phyloP scores from a whole-genome alignment of 2,797 vertebrate species.

The Lepidocolaptes lacrymiger region DNA sequence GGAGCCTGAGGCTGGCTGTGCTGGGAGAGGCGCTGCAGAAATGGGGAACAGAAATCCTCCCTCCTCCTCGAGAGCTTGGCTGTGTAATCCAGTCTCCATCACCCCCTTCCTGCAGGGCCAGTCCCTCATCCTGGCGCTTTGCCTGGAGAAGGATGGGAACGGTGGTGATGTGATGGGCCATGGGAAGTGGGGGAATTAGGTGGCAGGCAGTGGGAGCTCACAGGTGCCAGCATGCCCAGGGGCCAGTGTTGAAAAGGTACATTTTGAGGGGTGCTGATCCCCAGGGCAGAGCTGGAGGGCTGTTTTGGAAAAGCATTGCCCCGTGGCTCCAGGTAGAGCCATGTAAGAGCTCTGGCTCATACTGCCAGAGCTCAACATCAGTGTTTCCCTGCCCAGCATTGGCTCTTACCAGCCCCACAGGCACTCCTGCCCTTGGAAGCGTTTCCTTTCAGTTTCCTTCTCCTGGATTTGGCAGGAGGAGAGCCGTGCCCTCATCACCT shows the following conservation, averaged over 20 bases:
- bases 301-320: background rate
- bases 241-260: background rate
- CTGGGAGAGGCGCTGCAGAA: background rate
- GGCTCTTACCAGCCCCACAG: background rate
- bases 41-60: constrained; percentile 46
- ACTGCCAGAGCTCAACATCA: accelerated
- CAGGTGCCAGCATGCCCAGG: background rate
- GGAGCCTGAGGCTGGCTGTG: background rate
- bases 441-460: background rate
- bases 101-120: accelerated
- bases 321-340: background rate
- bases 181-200: background rate
- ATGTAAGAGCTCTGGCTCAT: background rate
- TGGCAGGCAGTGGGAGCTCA: background rate
- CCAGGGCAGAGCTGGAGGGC: background rate
- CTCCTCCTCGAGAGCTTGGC: background rate
- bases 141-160: background rate
- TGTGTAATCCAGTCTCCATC: accelerated
- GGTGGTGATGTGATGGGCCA: accelerated
- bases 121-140: background rate
- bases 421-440: background rate
- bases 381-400: background rate
- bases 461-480: constrained; percentile 1
- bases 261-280: background rate
- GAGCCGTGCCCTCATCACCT: background rate